Conservation (phyloP, 2,113 vertebrate genomes). For the Nibea coibor region DNA sequence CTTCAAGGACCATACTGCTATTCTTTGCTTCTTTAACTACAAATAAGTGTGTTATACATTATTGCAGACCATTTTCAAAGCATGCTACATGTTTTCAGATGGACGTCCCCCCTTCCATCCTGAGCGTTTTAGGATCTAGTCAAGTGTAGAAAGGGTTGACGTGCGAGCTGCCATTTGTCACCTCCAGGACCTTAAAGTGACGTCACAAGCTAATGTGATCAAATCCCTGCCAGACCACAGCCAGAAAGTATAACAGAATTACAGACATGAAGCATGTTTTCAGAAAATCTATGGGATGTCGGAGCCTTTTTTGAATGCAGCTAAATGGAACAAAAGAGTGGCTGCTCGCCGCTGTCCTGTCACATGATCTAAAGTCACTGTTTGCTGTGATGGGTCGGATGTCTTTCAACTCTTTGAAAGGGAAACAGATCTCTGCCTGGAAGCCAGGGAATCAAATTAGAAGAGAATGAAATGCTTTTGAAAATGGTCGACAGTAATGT, state of each 20-base stretch:
- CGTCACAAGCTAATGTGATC: constrained; percentile 11
- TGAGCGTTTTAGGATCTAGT: not conserved
- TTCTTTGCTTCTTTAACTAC: not conserved
- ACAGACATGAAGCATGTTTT: not conserved
- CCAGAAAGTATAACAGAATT: not conserved
- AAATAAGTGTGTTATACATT: not conserved
- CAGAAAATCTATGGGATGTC: constrained; percentile 15
- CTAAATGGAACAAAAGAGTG: no score
- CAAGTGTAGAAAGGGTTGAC: not conserved
- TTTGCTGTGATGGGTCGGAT: not conserved
- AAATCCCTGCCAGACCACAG: constrained; percentile 7
- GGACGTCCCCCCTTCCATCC: not conserved
- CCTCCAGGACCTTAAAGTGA: not conserved
- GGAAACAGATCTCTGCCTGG: not conserved
- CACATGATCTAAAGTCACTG: not conserved
- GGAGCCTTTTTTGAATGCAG: constrained; percentile 11
- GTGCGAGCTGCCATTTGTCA: not conserved
- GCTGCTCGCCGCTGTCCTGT: not conserved
- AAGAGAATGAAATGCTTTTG: constrained; percentile 7
- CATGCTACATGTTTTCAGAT: not conserved
- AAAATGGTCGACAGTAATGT: not conserved
- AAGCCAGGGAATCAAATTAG: not conserved
- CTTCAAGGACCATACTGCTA: not conserved
- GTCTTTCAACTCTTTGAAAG: not conserved
- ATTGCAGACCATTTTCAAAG: constrained; percentile 11